phyloP scores from a whole-genome alignment of 2,888 invertebrate species.

The Aporophyla lueneburgensis region DNA sequence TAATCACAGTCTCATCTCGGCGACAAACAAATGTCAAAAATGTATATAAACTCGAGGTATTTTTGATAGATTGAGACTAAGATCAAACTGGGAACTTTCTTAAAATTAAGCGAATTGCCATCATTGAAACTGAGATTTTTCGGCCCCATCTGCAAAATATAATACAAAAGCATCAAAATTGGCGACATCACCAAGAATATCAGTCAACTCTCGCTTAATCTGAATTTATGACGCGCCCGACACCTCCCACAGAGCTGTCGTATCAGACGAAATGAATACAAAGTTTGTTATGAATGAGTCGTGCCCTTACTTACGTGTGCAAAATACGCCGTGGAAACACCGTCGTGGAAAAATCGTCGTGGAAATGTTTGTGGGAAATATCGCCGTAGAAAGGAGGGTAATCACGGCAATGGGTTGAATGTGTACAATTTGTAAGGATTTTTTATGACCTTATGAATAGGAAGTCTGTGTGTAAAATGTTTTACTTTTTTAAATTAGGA shows the following conservation, averaged over 20 bases:
- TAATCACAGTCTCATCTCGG: too few relatives aligned
- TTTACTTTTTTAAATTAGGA: slow-evolving; percentile 14
- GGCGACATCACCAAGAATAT: slow-evolving; percentile 36
- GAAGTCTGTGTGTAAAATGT: slow-evolving; percentile 18
- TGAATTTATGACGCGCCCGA: slow-evolving; percentile 76
- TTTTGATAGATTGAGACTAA: too few relatives aligned
- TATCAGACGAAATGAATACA: slow-evolving; percentile 76
- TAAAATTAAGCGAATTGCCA: too few relatives aligned
- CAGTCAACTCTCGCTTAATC: slow-evolving; percentile 69
- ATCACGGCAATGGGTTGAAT: slow-evolving; percentile 50
- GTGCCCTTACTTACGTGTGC: slow-evolving; percentile 61
- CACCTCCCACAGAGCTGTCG: slow-evolving; percentile 66
- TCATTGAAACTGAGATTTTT: too few relatives aligned
- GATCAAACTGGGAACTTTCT: too few relatives aligned
- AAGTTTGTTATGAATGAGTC: slow-evolving; percentile 74
- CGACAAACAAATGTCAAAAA: too few relatives aligned
- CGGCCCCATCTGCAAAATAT: neutral
- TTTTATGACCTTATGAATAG: slow-evolving; percentile 44
- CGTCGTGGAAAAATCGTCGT: slow-evolving; percentile 14
- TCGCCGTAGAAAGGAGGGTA: slow-evolving; percentile 20
- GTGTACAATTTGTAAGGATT: slow-evolving; percentile 62
- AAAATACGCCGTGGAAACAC: slow-evolving; percentile 51
- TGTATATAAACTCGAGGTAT: too few relatives aligned
- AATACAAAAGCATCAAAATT: slow-evolving; percentile 28
- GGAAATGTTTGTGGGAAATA: neutral